Conservation (phyloP, 1,140 invertebrate species). For the Penaeus indicus region DNA sequence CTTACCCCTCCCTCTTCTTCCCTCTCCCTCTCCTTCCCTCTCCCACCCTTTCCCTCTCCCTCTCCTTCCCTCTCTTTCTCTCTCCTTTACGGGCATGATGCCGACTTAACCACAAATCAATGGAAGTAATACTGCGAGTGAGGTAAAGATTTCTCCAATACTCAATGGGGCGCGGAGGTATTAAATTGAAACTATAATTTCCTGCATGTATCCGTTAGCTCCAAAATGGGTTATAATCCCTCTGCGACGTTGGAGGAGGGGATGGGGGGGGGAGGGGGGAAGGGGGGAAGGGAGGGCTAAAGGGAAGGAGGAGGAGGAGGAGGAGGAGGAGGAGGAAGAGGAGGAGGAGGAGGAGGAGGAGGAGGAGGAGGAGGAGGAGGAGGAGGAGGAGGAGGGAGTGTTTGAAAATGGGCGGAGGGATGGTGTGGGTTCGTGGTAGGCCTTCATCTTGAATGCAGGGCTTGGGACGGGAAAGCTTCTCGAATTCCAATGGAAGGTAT, state of each 20-base stretch:
- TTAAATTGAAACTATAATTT: constrained; percentile 50
- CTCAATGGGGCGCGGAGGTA: constrained; percentile 39
- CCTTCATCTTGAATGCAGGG: no score
- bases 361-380: neutral
- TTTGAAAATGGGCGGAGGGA: no score
- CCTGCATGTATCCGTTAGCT: neutral
- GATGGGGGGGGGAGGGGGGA: neutral
- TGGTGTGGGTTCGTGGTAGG: no score
- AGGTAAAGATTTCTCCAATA: constrained; percentile 35
- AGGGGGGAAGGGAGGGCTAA: neutral
- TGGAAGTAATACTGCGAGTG: constrained; percentile 4
- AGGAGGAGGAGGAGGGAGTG: constrained; percentile 17
- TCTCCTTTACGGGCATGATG: neutral
- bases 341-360: neutral
- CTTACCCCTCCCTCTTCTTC: neutral
- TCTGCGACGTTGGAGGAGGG: neutral
- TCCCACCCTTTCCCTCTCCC: neutral
- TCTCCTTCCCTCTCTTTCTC: neutral
- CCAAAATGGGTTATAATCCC: neutral
- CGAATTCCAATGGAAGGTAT: no score
- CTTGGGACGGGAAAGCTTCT: no score
- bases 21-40: neutral
- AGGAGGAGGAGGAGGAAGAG: constrained; percentile 10
- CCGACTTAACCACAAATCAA: constrained; percentile 28
- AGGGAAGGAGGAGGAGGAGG: neutral